Percentiles rank a stretch among this genome's conserved stretches.
Evolutionary conservation across 1,140 invertebrate species (phyloP).

Genomic region (Drosophila ironensis): DNA sequence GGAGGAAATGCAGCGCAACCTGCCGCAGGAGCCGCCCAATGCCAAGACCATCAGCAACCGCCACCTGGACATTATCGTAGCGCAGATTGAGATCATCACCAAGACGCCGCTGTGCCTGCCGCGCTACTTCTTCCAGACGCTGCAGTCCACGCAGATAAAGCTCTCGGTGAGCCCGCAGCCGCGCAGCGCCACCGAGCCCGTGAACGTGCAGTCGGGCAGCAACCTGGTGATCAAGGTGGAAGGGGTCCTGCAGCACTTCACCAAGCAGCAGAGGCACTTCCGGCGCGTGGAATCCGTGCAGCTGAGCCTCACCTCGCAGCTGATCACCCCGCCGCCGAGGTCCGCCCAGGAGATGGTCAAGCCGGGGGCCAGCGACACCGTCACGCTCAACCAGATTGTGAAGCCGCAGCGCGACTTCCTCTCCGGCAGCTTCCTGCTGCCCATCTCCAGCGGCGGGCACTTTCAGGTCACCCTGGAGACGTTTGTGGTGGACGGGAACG

Average conservation of each 20-base stretch:
- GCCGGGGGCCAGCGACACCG: slow-evolving; percentile 74
- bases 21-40: slow-evolving; percentile 67
- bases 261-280: slow-evolving; percentile 86
- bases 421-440: slow-evolving; percentile 88
- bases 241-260: slow-evolving; percentile 90
- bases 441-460: slow-evolving; percentile 77
- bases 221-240: slow-evolving; percentile 93
- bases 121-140: slow-evolving; percentile 93
- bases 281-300: slow-evolving; percentile 87
- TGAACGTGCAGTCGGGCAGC: slow-evolving; percentile 89
- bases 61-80: slow-evolving; percentile 75
- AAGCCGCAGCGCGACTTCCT: slow-evolving; percentile 91
- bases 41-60: slow-evolving; percentile 75
- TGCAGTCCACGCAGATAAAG: slow-evolving; percentile 91
- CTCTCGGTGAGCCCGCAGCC: slow-evolving; percentile 93
- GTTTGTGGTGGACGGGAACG: slow-evolving; percentile 79
- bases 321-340: slow-evolving; percentile 83
- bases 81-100: slow-evolving; percentile 75
- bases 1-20: slow-evolving; percentile 66
- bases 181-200: slow-evolving; percentile 88
- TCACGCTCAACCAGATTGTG: slow-evolving; percentile 86
- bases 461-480: slow-evolving; percentile 81
- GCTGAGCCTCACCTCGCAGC: slow-evolving; percentile 87
- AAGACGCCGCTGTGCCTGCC: slow-evolving; percentile 83
- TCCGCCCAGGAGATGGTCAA: slow-evolving; percentile 81